Evolutionary conservation across 2,797 vertebrate species (phyloP).

Genomic region (Gallinago stenura): DNA sequence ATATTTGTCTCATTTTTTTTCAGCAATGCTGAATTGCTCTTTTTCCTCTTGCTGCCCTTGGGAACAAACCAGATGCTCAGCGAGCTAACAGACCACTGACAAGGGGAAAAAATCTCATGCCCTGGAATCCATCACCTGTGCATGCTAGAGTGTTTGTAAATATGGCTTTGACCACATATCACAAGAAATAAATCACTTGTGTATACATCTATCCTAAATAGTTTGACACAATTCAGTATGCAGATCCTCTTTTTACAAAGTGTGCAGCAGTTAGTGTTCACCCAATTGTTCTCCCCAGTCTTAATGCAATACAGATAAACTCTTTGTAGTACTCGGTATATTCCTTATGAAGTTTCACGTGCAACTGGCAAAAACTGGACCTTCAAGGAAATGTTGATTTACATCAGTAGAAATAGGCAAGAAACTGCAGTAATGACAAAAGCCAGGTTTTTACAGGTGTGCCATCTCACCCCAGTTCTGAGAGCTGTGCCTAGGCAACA

Average conservation of each 20-base stretch:
- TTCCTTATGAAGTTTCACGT: background rate
- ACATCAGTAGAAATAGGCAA: background rate
- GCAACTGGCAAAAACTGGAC: background rate
- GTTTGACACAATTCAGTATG: background rate
- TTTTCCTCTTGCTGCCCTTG: background rate
- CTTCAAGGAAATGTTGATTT: background rate
- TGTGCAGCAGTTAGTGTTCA: background rate
- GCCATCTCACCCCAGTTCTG: background rate
- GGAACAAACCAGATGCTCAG: constrained; percentile 7
- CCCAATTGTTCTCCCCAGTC: background rate
- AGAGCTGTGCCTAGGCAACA: background rate
- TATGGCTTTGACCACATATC: background rate
- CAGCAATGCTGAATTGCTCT: background rate
- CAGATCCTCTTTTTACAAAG: background rate
- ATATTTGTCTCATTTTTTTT: background rate
- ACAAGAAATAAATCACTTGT: background rate
- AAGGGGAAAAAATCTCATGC: background rate
- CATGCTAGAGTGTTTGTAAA: background rate
- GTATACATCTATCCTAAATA: background rate
- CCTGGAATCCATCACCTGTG: background rate
- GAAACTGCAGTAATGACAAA: background rate
- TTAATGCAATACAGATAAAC: background rate
- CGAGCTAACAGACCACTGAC: background rate
- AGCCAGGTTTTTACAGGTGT: background rate
- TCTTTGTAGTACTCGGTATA: background rate